These are phyloP conservation scores for Amphimedon queenslandica DNA, from an alignment of 37 sponge, comb jelly and placozoan species.

Conservation along the genomic window DNA sequence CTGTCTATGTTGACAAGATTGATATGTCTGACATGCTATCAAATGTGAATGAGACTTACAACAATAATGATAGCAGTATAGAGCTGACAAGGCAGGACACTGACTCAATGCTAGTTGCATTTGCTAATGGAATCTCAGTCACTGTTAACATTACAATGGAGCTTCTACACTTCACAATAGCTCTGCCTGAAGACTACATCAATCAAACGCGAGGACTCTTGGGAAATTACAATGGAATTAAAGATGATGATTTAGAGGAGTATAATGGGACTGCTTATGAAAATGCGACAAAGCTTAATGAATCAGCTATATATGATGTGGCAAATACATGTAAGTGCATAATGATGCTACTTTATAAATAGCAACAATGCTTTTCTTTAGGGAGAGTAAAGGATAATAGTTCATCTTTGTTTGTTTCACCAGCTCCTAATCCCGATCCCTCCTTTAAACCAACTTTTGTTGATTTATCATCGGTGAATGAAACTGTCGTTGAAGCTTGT, in stretches of 20 bases:
- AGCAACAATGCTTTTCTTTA: too few relatives aligned
- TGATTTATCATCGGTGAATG: conserved; percentile 28
- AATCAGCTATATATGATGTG: too few relatives aligned
- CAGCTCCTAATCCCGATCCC: conserved; percentile 16
- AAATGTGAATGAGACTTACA: conserved; percentile 16
- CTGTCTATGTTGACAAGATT: conserved; percentile 1
- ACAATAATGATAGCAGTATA: background rate
- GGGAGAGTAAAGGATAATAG: background rate
- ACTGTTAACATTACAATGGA: conserved; percentile 1
- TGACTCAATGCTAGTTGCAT: conserved; percentile 5
- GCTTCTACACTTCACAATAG: conserved; percentile 9
- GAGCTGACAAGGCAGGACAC: background rate
- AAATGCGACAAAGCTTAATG: conserved; percentile 60
- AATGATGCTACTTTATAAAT: too few relatives aligned
- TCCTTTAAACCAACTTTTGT: conserved; percentile 46
- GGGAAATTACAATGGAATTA: conserved; percentile 66
- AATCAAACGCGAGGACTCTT: conserved; percentile 54
- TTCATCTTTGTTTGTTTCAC: background rate
- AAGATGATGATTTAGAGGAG: conserved; percentile 48
- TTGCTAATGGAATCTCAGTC: conserved; percentile 29
- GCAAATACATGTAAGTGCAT: too few relatives aligned
- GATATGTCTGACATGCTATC: conserved; percentile 31
- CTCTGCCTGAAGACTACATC: conserved; percentile 24
- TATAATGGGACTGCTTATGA: conserved; percentile 60
- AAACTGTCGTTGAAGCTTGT: conserved; percentile 17